Percentiles rank a stretch among this genome's conserved stretches.
Evolutionary conservation across 2,888 invertebrate genomes (phyloP).

Genomic region (Scotopteryx bipunctaria): DNA sequence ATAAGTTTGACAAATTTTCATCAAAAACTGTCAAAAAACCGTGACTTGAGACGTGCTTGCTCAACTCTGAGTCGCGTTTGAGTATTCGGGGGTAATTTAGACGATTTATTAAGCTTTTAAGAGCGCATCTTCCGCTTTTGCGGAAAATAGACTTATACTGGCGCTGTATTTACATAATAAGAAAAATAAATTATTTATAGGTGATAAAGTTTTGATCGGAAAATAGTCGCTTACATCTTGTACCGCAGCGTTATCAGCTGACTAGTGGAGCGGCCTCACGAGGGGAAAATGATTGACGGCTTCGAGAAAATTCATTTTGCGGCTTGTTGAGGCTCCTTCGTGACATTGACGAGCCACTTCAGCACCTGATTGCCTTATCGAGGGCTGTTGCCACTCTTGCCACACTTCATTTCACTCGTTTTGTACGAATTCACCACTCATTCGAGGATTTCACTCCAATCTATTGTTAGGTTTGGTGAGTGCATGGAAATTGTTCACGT

Average conservation of each 20-base stretch:
- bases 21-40: too few species aligned
- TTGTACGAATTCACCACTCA: slow-evolving; percentile 54
- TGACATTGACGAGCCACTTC: slow-evolving; percentile 54
- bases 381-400: slow-evolving; percentile 65
- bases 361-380: slow-evolving; percentile 63
- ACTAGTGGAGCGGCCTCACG: slow-evolving; percentile 50
- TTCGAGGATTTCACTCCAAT: slow-evolving; percentile 49
- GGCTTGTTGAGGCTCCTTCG: slow-evolving; percentile 75
- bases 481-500: slow-evolving; percentile 28
- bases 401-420: slow-evolving; percentile 73
- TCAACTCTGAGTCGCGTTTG: too few species aligned
- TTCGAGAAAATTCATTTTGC: slow-evolving; percentile 80
- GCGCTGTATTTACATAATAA: too few species aligned
- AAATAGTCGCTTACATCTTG: slow-evolving; percentile 36
- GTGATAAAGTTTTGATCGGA: too few species aligned
- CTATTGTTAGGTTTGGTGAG: slow-evolving; percentile 34
- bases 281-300: slow-evolving; percentile 82
- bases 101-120: too few species aligned
- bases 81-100: too few species aligned
- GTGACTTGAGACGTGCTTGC: too few species aligned
- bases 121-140: too few species aligned
- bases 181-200: too few species aligned
- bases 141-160: too few species aligned
- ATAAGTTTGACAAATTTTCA: too few species aligned
- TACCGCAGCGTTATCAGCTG: slow-evolving; percentile 44